Conservation (phyloP, 2,797 vertebrate genomes). For the Channa striata region DNA sequence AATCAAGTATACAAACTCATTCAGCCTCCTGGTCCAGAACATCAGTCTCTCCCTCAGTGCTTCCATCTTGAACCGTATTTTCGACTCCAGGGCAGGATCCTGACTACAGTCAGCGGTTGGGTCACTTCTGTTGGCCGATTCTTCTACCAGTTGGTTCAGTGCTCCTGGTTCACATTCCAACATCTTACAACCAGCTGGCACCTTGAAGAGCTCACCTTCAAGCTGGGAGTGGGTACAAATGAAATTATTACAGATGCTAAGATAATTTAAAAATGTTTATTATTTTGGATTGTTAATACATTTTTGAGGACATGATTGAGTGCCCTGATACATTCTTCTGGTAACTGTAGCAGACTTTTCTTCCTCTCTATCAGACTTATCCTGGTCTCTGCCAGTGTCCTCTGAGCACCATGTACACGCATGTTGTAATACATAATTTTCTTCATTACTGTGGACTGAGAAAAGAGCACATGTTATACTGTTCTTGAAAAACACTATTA, state of each 20-base stretch:
- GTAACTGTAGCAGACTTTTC: slow-evolving; percentile 79
- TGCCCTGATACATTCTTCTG: slow-evolving; percentile 84
- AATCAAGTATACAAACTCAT: slow-evolving; percentile 71
- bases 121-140: slow-evolving; percentile 36
- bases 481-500: not conserved
- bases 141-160: slow-evolving; percentile 9
- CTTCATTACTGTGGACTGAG: slow-evolving; percentile 89
- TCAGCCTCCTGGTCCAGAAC: slow-evolving; percentile 82
- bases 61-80: slow-evolving; percentile 81
- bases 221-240: slow-evolving; percentile 73
- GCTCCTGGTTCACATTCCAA: slow-evolving; percentile 40
- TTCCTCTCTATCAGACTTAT: slow-evolving; percentile 83
- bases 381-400: slow-evolving; percentile 81
- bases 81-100: slow-evolving; percentile 72
- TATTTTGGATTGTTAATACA: slow-evolving; percentile 73
- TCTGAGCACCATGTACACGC: slow-evolving; percentile 84
- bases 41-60: slow-evolving; percentile 80
- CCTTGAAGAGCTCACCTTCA: slow-evolving; percentile 79
- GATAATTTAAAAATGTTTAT: not conserved
- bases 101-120: slow-evolving; percentile 30
- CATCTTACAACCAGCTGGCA: slow-evolving; percentile 63
- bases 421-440: slow-evolving; percentile 96
- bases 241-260: slow-evolving; percentile 2
- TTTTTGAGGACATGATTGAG: slow-evolving; percentile 85
- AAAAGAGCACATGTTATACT: not conserved